Percentiles rank a stretch among this genome's conserved stretches.
Evolutionary conservation across 2,113 vertebrate genomes (phyloP).

Genomic region (Ptychochromis oligacanthus): DNA sequence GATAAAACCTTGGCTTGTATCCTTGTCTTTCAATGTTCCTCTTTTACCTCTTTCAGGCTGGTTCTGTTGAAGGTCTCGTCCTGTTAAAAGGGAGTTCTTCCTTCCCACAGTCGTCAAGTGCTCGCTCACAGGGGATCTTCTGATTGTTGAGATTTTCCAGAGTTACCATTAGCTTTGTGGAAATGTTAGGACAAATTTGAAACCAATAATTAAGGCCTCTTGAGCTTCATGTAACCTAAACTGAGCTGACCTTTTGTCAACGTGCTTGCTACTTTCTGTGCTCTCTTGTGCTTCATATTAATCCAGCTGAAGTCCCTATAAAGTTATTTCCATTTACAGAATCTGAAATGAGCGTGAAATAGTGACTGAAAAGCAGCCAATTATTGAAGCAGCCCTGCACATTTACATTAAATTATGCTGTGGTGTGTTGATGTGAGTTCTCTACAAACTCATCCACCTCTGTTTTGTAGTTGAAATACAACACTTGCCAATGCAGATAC

Average conservation of each 20-base stretch:
- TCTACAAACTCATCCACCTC: too few species aligned
- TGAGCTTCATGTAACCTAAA: too few species aligned
- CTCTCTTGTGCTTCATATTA: fast-evolving
- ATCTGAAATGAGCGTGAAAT: neutral
- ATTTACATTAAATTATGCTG: neutral
- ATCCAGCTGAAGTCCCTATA: neutral
- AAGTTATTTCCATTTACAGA: neutral
- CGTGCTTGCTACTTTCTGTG: neutral
- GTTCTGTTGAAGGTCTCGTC: too few species aligned
- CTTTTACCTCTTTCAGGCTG: too few species aligned
- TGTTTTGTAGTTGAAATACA: too few species aligned
- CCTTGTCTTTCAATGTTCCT: neutral
- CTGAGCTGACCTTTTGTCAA: too few species aligned
- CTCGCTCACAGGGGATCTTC: neutral
- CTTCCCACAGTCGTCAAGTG: neutral
- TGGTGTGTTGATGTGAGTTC: too few species aligned
- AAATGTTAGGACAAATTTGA: neutral
- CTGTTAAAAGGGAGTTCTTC: too few species aligned
- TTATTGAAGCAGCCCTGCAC: neutral
- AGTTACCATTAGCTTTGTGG: neutral
- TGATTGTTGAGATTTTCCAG: neutral
- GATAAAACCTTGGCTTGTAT: too few species aligned
- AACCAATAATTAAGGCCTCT: fast-evolving
- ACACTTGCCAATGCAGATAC: too few species aligned
- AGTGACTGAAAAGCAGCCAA: neutral